phyloP scores from a whole-genome alignment of 2,888 invertebrate species.

The Carpatolechia fugitivella region DNA sequence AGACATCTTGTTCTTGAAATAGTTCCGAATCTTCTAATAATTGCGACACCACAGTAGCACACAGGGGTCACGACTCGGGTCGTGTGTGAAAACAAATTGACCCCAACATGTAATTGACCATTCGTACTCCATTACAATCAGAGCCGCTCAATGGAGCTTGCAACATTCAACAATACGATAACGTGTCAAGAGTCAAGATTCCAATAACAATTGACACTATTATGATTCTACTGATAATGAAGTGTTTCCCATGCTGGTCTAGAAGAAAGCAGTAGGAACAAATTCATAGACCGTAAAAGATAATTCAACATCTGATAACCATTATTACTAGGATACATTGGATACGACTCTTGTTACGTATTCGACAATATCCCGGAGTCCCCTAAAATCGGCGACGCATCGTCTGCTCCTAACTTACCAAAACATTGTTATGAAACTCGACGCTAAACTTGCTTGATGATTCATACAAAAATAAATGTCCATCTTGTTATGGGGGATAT shows the following conservation, averaged over 20 bases:
- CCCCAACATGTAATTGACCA: background rate
- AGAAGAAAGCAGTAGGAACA: no score
- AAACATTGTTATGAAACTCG: background rate
- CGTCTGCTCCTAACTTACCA: background rate
- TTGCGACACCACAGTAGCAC: background rate
- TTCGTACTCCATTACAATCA: background rate
- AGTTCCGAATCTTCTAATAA: no score
- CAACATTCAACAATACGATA: background rate
- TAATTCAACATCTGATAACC: no score
- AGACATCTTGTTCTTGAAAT: no score
- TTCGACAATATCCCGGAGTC: no score
- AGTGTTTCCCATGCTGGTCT: no score
- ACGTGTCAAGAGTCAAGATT: background rate
- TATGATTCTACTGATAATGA: no score
- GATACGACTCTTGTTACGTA: no score
- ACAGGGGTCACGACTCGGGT: background rate
- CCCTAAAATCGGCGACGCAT: background rate
- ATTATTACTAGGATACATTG: no score
- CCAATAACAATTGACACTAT: no score
- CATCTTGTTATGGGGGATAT: slow-evolving; percentile 5
- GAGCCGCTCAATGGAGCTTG: background rate
- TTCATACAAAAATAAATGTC: background rate
- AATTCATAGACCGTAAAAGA: no score
- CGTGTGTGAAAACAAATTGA: slow-evolving; percentile 3
- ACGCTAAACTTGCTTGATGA: background rate